Conservation (phyloP, 2,113 vertebrate genomes). For the Lucifuga dentata region DNA sequence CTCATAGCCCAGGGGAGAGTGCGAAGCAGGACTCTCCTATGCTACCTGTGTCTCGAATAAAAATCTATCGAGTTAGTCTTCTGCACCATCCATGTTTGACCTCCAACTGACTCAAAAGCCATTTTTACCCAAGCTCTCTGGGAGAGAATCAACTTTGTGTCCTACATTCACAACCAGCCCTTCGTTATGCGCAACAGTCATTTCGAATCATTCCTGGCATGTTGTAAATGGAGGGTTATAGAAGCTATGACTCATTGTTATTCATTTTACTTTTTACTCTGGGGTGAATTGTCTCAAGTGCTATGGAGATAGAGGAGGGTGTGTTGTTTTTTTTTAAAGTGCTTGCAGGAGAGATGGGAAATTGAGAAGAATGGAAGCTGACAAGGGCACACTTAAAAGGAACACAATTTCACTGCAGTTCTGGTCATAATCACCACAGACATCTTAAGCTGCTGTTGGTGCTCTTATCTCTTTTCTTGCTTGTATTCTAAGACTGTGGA, state of each 20-base stretch:
- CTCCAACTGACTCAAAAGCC: slow-evolving; percentile 52
- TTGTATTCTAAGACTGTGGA: background rate
- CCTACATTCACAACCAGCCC: slow-evolving; percentile 40
- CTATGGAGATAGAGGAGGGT: too few relatives aligned
- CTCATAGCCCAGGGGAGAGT: slow-evolving; percentile 20
- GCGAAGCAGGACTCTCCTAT: slow-evolving; percentile 14
- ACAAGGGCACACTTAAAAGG: too few relatives aligned
- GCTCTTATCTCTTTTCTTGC: background rate
- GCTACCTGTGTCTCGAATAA: slow-evolving; percentile 56
- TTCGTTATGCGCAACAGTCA: background rate
- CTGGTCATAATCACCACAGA: background rate
- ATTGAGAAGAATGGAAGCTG: too few relatives aligned
- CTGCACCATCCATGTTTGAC: slow-evolving; percentile 49
- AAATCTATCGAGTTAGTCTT: slow-evolving; percentile 43
- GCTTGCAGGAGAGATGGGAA: too few relatives aligned
- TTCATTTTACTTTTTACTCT: background rate
- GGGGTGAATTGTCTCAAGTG: too few relatives aligned
- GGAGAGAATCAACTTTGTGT: slow-evolving; percentile 20
- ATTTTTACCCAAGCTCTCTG: slow-evolving; percentile 41
- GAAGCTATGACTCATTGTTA: background rate
- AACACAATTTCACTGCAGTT: background rate
- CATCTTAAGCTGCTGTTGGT: background rate
- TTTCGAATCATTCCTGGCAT: slow-evolving; percentile 20
- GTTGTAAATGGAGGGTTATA: slow-evolving; percentile 25
- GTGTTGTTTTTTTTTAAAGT: too few relatives aligned